Evolutionary conservation across 2,113 vertebrate species (phyloP).

Genomic region (Pluvialis apricaria): DNA sequence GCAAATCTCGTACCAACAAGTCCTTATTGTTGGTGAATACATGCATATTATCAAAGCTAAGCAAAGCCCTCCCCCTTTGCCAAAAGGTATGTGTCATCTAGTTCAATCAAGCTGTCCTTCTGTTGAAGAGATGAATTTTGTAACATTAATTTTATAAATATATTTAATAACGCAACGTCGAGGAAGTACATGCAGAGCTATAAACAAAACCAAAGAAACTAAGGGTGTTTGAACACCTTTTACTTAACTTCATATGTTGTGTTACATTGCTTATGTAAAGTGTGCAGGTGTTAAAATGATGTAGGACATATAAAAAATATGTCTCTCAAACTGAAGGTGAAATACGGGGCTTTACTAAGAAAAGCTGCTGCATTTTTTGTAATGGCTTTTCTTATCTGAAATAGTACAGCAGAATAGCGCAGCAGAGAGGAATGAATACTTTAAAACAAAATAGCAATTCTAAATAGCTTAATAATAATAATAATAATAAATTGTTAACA

Average conservation of each 20-base stretch:
- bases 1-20: not conserved
- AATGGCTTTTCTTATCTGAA: constrained; percentile 41
- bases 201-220: not conserved
- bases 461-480: not conserved
- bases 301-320: not conserved
- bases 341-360: not conserved
- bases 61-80: not conserved
- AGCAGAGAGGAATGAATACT: not conserved
- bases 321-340: constrained; percentile 2
- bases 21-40: not conserved
- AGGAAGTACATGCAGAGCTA: not conserved
- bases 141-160: not conserved
- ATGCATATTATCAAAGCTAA: not conserved
- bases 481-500: not conserved
- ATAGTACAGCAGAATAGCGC: not conserved
- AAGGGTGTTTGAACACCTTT: not conserved
- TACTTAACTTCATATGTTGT: not conserved
- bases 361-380: not conserved
- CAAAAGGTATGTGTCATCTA: not conserved
- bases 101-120: not conserved
- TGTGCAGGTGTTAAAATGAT: not conserved
- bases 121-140: not conserved
- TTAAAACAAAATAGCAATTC: not conserved
- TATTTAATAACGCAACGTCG: not conserved
- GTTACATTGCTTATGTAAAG: not conserved